Evolutionary conservation across 2,113 vertebrate species (phyloP).

Genomic region (Bujurquina vittata): DNA sequence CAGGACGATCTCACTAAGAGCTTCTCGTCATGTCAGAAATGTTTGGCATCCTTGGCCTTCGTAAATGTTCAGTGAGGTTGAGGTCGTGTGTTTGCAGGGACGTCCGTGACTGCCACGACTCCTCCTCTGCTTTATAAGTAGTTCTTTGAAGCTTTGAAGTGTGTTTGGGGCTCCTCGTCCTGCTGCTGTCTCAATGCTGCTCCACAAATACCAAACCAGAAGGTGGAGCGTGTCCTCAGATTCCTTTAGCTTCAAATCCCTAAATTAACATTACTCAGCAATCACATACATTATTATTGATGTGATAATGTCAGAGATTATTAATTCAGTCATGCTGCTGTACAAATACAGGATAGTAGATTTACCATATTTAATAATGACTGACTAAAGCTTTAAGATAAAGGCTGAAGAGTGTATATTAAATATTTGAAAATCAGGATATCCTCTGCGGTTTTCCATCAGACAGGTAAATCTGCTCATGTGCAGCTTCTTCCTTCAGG

Average conservation of each 20-base stretch:
- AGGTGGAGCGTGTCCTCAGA: neutral
- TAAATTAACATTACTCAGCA: neutral
- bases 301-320: neutral
- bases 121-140: neutral
- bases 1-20: neutral
- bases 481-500: neutral
- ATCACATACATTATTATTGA: neutral
- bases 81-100: neutral
- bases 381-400: neutral
- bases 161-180: neutral
- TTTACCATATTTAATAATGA: neutral
- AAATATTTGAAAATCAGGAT: neutral
- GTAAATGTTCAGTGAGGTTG: neutral
- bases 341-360: neutral
- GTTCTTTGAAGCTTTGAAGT: neutral
- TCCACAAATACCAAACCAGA: slow-evolving; percentile 1
- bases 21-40: neutral
- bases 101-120: neutral
- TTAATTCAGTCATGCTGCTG: neutral
- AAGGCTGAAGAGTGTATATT: neutral
- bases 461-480: neutral
- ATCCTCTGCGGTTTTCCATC: neutral
- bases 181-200: neutral
- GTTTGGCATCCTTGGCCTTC: neutral
- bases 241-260: neutral